These are phyloP conservation scores for Melanaphis sacchari DNA, from an alignment of 1,140 invertebrate species.

Conservation along the genomic window DNA sequence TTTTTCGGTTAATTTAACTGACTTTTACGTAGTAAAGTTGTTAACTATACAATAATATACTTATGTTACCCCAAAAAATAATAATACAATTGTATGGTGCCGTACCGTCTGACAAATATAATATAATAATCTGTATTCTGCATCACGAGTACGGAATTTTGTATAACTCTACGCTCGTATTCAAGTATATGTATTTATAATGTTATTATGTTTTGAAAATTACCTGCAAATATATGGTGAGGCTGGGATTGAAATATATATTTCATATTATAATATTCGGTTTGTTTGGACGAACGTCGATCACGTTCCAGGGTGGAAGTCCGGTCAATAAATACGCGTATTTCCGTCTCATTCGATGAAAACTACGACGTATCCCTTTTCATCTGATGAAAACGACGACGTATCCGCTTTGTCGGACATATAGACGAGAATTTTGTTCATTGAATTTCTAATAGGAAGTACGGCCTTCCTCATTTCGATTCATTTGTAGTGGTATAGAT, in stretches of 20 bases:
- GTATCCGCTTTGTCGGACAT: background rate
- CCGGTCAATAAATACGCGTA: constrained; percentile 21
- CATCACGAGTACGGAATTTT: background rate
- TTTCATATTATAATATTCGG: background rate
- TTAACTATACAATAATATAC: background rate
- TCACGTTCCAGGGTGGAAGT: background rate
- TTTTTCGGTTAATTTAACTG: background rate
- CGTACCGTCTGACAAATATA: background rate
- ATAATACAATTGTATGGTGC: background rate
- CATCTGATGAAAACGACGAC: background rate
- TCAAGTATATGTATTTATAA: background rate
- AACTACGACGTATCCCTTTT: background rate
- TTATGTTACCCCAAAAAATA: background rate
- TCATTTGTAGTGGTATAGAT: background rate
- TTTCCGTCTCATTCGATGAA: background rate
- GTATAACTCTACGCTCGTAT: background rate
- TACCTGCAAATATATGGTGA: background rate
- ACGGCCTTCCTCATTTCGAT: background rate
- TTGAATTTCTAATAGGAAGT: background rate
- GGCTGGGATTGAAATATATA: background rate
- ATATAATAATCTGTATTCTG: background rate
- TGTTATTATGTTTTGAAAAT: background rate
- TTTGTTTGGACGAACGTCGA: background rate
- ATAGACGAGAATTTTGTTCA: background rate
- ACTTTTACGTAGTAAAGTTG: background rate